phyloP scores from a whole-genome alignment of 2,888 invertebrate genomes.

The Seira musarum region DNA sequence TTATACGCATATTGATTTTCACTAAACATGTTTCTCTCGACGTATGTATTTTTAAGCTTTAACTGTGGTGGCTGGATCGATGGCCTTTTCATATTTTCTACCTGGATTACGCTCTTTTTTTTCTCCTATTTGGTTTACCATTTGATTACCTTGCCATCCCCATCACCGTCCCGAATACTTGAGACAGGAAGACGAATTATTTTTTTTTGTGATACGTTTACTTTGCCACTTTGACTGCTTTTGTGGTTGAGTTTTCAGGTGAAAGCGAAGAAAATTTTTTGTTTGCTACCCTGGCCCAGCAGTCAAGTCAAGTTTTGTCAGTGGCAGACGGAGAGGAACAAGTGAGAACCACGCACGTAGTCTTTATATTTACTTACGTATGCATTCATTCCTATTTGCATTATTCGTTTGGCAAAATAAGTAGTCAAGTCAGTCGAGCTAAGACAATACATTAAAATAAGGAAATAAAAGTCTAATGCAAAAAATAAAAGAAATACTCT shows the following conservation, averaged over 20 bases:
- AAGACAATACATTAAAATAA: no score
- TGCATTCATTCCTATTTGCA: not conserved
- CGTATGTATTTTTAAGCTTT: not conserved
- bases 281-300: not conserved
- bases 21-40: conserved; percentile 17
- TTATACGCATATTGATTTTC: conserved; percentile 42
- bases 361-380: no score
- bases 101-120: conserved; percentile 20
- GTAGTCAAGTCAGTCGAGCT: no score
- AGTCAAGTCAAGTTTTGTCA: not conserved
- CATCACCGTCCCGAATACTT: not conserved
- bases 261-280: conserved; percentile 2
- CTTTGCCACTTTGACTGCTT: not conserved
- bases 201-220: not conserved
- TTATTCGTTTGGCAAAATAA: not conserved
- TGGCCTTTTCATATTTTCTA: conserved; percentile 24
- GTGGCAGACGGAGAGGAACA: not conserved
- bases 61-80: conserved; percentile 35
- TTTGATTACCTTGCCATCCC: not conserved
- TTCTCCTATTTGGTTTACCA: conserved; percentile 6
- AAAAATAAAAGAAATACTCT: no score
- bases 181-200: not conserved
- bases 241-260: not conserved
- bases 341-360: no score
- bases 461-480: no score